Evolutionary conservation across 2,888 invertebrate species (phyloP).

Genomic region (Isotomurus palustris): DNA sequence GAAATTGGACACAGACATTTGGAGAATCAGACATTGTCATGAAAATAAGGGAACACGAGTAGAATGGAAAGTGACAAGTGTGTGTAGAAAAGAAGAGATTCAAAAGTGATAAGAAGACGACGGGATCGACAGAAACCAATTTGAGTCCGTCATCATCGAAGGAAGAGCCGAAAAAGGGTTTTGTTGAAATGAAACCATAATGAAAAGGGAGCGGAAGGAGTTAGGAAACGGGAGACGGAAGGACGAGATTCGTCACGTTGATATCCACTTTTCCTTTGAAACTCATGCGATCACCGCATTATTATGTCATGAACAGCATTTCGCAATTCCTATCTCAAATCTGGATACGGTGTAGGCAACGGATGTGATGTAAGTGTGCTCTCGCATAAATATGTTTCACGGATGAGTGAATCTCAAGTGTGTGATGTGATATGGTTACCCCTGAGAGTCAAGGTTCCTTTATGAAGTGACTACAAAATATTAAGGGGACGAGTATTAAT

Average conservation of each 20-base stretch:
- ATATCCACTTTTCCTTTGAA: too few relatives aligned
- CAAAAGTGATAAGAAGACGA: background rate
- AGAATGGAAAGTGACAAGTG: background rate
- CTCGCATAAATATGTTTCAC: too few relatives aligned
- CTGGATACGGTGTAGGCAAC: too few relatives aligned
- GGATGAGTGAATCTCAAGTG: too few relatives aligned
- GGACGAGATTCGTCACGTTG: conserved; percentile 27
- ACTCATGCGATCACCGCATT: too few relatives aligned
- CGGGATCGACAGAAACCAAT: conserved; percentile 41
- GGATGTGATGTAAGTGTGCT: too few relatives aligned
- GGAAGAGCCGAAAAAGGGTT: conserved; percentile 11
- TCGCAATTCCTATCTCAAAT: too few relatives aligned
- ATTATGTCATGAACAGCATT: too few relatives aligned
- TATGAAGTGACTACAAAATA: too few relatives aligned
- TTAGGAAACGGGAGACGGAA: conserved; percentile 19
- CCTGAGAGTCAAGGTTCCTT: too few relatives aligned
- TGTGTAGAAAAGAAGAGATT: background rate
- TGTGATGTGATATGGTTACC: too few relatives aligned
- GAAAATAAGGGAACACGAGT: background rate
- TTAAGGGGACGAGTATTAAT: too few relatives aligned
- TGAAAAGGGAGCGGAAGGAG: conserved; percentile 12
- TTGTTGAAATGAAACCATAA: background rate
- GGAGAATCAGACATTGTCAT: background rate
- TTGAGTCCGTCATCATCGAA: conserved; percentile 38
- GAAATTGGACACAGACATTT: background rate